These are phyloP conservation scores for Drosophila mimetica DNA, from an alignment of 2,888 invertebrate species.

Conservation along the genomic window DNA sequence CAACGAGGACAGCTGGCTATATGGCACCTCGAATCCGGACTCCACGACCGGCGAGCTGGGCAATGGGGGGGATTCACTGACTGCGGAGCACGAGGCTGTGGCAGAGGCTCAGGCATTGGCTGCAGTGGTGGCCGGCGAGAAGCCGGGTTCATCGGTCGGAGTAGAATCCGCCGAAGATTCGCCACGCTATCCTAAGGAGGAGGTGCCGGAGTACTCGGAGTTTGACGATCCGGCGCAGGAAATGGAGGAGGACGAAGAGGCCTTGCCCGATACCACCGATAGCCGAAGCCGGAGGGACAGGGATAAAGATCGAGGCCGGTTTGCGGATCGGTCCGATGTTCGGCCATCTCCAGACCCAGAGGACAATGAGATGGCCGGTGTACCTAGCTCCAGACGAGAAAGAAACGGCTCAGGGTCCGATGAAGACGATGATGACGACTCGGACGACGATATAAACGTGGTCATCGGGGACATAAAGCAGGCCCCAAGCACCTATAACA, in stretches of 20 bases:
- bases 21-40: conserved; percentile 89
- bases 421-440: conserved; percentile 84
- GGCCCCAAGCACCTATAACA: conserved; percentile 89
- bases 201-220: conserved; percentile 67
- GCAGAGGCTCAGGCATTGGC: conserved; percentile 55
- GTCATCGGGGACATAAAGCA: conserved; percentile 96
- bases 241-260: conserved; percentile 83
- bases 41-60: conserved; percentile 81
- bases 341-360: conserved; percentile 42
- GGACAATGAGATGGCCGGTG: conserved; percentile 56
- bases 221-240: conserved; percentile 83
- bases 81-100: conserved; percentile 65
- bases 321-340: neutral
- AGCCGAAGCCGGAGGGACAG: conserved; percentile 21
- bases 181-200: conserved; percentile 58
- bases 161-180: conserved; percentile 4
- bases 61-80: conserved; percentile 57
- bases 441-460: conserved; percentile 94
- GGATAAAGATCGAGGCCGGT: conserved; percentile 8
- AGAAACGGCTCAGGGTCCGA: conserved; percentile 69
- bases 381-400: conserved; percentile 44
- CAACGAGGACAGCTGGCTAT: conserved; percentile 95
- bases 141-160: conserved; percentile 25
- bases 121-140: conserved; percentile 58
- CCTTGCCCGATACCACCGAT: conserved; percentile 73